phyloP scores from a whole-genome alignment of 2,113 vertebrate genomes.

The Myrmecophaga tridactyla region DNA sequence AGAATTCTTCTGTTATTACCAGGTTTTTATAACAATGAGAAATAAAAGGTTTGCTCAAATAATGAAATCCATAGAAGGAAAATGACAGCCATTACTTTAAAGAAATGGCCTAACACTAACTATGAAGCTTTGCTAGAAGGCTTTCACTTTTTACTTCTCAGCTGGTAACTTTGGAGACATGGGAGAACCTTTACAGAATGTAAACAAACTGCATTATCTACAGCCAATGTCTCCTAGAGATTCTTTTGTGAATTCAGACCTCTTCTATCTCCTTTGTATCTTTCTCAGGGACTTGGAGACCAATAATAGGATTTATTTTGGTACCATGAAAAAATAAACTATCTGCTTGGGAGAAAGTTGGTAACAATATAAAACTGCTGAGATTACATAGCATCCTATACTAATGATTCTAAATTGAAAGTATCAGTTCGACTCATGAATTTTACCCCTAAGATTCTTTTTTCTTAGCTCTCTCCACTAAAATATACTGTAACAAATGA shows the following conservation, averaged over 20 bases:
- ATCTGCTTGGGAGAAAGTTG: not conserved
- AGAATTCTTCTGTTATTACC: not conserved
- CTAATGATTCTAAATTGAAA: not conserved
- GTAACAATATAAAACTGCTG: not conserved
- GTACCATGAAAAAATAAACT: not conserved
- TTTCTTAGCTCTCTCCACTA: not conserved
- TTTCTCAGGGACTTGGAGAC: not conserved
- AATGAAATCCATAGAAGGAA: not conserved
- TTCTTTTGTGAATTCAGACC: not conserved
- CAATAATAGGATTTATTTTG: not conserved
- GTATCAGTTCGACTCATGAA: not conserved
- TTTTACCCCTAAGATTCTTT: not conserved
- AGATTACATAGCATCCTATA: not conserved
- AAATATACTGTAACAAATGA: not conserved
- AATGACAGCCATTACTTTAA: not conserved
- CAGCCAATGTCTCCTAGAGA: not conserved
- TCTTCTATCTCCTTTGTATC: not conserved
- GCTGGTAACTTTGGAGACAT: constrained; percentile 4
- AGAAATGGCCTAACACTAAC: not conserved
- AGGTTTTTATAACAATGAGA: not conserved
- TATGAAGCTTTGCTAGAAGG: not conserved
- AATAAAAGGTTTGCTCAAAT: not conserved
- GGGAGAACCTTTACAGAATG: not conserved
- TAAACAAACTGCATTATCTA: not conserved
- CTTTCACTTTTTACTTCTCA: not conserved